Base-by-base conservation (phyloP, 2,888 invertebrate genomes). In the Synergus umbraculus region DNA sequence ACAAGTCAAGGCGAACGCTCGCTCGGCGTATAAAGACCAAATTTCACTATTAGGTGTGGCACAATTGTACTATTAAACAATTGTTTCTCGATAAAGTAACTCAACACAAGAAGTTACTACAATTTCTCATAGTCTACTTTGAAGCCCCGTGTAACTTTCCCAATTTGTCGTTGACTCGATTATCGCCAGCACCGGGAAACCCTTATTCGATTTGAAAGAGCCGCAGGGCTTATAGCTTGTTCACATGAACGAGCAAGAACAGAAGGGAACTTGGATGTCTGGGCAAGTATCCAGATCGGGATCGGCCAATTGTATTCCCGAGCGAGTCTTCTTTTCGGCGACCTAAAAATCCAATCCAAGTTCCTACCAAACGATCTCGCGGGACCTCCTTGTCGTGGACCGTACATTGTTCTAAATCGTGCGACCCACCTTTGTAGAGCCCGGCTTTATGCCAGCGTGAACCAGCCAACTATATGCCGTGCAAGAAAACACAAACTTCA, bases 401-500 rank as follows among this genome's bases (percentile, higher is more conserved):
- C 79, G 77, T 78, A 79, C 80, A 80, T 85, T 79, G 81, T 79
- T 83, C 78, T 79, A 83, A 85, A 84, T 78, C 78, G 83, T 82
- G 76, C 83, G 46, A 22, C 78, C 78, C 80, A 63, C 76, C 76
- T 64, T 15, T 65, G 76, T 58, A 54, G 43, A 76, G 79, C 63
- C 79, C 83, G 83, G 82, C 83, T 86, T 85, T 85, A 84, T 85
- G 85, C 83, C 86, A 87, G 83, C 81, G 83, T 82, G 85, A 83
- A 85, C 73, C 83, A 83, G 83, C 83, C 83, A 84, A 86, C 85
- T 83, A 83, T 84, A 65, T 77, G 82, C 82, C 80, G 80, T 76
- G 81, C 79, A 85, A 85, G 84, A 82, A 87, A 85, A 84, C 84
- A 84, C 88, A 87, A 88, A 87, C 84, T 88, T 87, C 81, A 82